Evolutionary conservation across 2,113 vertebrate genomes (phyloP).

Genomic region (Vicugna pacos): DNA sequence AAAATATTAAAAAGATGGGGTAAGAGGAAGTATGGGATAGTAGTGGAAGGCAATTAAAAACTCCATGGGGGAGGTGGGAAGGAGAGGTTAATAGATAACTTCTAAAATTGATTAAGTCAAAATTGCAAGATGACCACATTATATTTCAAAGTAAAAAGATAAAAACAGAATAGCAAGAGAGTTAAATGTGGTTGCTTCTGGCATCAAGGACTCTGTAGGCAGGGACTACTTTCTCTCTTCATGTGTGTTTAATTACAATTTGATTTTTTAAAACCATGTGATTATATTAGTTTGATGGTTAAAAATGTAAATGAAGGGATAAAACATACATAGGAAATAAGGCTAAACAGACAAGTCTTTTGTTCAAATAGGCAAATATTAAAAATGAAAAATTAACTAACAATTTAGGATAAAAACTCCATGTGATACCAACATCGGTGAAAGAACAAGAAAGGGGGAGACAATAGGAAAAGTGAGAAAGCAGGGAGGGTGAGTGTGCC

Average conservation of each 20-base stretch:
- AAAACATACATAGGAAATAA: not conserved
- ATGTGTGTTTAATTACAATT: not conserved
- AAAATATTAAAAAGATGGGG: not conserved
- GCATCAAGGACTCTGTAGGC: not conserved
- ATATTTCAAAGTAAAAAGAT: not conserved
- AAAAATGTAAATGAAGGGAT: not conserved
- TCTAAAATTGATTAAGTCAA: not conserved
- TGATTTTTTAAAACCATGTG: slow-evolving; percentile 2
- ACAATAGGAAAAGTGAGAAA: not conserved
- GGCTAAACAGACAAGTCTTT: not conserved
- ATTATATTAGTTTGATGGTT: not conserved
- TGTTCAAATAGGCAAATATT: not conserved
- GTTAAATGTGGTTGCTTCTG: not conserved
- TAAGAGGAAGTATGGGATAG: not conserved
- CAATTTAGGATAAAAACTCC: not conserved
- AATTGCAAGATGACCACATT: not conserved
- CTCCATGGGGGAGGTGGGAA: not conserved
- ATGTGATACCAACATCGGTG: not conserved
- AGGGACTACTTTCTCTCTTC: not conserved
- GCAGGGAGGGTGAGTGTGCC: not conserved
- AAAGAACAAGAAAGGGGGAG: not conserved
- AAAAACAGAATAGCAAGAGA: not conserved
- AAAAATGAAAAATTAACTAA: slow-evolving; percentile 5
- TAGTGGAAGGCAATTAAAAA: not conserved
- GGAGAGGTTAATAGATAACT: not conserved